phyloP scores from a whole-genome alignment of 2,797 vertebrate species.

The Gambusia yucatana region DNA sequence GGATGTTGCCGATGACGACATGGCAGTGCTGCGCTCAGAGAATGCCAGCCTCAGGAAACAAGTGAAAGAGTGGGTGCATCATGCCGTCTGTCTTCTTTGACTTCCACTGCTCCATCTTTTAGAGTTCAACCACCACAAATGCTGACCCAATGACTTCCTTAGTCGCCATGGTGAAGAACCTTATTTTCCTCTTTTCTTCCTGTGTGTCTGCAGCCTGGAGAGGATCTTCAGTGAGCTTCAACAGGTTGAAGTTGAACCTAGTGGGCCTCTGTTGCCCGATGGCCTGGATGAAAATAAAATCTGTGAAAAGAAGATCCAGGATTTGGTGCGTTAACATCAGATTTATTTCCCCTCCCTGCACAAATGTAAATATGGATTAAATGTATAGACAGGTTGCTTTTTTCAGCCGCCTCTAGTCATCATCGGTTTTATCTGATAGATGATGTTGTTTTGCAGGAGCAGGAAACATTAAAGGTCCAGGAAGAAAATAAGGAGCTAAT shows the following conservation, averaged over 20 bases:
- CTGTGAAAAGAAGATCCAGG: slow-evolving; percentile 34
- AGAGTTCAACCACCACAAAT: neutral
- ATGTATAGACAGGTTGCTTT: no score
- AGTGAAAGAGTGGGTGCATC: slow-evolving; percentile 50
- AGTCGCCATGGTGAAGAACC: neutral
- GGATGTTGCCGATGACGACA: slow-evolving; percentile 65
- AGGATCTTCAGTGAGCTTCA: slow-evolving; percentile 30
- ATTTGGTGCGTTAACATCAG: slow-evolving; percentile 46
- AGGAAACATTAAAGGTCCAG: slow-evolving; percentile 33
- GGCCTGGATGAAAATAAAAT: slow-evolving; percentile 1
- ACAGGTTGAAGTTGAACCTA: slow-evolving; percentile 47
- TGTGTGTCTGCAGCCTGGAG: slow-evolving; percentile 59
- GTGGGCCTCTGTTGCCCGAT: neutral
- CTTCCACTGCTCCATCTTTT: neutral
- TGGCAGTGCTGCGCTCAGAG: slow-evolving; percentile 50
- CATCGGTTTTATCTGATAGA: neutral
- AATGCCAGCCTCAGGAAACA: slow-evolving; percentile 53
- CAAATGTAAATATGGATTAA: neutral
- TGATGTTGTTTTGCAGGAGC: slow-evolving; percentile 46
- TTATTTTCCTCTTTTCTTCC: slow-evolving; percentile 1
- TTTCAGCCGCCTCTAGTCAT: neutral
- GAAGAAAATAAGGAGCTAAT: slow-evolving; percentile 54
- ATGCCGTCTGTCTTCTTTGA: neutral
- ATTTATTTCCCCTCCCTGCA: neutral
- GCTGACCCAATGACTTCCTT: neutral